Evolutionary conservation across 35 echinoderm and acorn worm genomes (phyloP), one percentile per base, ranked within the genome.

Genomic region (Patiria miniata): DNA sequence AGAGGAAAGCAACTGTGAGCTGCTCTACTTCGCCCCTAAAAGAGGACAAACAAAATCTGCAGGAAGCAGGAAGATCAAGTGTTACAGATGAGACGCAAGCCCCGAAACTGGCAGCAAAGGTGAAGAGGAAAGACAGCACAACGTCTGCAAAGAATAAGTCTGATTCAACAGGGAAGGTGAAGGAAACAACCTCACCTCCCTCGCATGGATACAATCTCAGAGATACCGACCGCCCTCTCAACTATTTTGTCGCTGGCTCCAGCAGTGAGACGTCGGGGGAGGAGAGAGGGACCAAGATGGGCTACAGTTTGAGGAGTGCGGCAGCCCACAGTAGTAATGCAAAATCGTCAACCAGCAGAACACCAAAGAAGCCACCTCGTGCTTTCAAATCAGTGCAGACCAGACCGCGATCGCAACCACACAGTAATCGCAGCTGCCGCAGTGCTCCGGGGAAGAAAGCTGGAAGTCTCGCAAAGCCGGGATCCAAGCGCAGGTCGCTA

Each of bases 141-240:
- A 47, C 4, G 12, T 47, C 42, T 47, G 12, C 42, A 47, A 47
- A 47, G 42, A 47, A 47, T 47, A 47, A 47, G 42, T 47, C 42
- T 47, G 12, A 47, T 47, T 47, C 42, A 47, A 12, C 42, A 47
- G 42, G 12, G 42, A 47, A 47, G 12, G 42, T 4, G 12, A 47
- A 47, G 42, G 12, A 4, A 47, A 47, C 42, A 4, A 47, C 42
- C 42, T 47, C 42, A 47, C 12, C 42, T 47, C 42, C 42, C 4
- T 47, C 42, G 4, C 42, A 47, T 47, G 34, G 65, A 34, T 73
- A 73, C 65, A 73, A 73, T 73, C 65, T 73, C 65, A 73, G 65
- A 73, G 26, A 18, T 26, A 9, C 26, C 3, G 10, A 73, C 65
- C 23, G 9, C 29, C 2, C 65, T 14, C 10, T 73, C 34, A 73